Evolutionary conservation across 2,797 vertebrate species (phyloP).

Genomic region (Trachops cirrhosus): DNA sequence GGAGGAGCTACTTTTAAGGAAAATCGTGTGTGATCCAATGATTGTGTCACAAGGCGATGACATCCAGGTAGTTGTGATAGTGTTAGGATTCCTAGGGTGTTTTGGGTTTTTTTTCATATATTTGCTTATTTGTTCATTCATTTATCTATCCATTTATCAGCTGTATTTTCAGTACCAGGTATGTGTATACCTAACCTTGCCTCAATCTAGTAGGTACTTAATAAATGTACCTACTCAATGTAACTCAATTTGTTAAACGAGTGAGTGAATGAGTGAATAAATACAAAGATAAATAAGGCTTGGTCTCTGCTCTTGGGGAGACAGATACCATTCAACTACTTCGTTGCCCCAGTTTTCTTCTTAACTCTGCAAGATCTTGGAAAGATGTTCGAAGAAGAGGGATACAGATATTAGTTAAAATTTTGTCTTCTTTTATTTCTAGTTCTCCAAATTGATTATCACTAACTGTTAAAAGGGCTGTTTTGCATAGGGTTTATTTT

Average conservation of each 20-base stretch:
- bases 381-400: neutral
- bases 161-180: neutral
- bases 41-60: neutral
- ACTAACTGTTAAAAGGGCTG: neutral
- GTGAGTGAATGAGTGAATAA: neutral
- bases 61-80: neutral
- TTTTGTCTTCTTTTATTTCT: neutral
- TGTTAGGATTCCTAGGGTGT: neutral
- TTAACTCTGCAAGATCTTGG: neutral
- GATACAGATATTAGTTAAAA: neutral
- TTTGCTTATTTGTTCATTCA: neutral
- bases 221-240: neutral
- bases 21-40: neutral
- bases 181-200: neutral
- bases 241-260: neutral
- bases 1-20: neutral
- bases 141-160: neutral
- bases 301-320: neutral
- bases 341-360: neutral
- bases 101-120: neutral
- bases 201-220: neutral
- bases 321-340: neutral
- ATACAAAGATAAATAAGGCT: neutral
- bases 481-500: slow-evolving; percentile 49
- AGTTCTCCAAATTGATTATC: neutral